These are phyloP conservation scores for Conomelus anceps DNA, from an alignment of 2,888 invertebrate genomes.

Conservation along the genomic window DNA sequence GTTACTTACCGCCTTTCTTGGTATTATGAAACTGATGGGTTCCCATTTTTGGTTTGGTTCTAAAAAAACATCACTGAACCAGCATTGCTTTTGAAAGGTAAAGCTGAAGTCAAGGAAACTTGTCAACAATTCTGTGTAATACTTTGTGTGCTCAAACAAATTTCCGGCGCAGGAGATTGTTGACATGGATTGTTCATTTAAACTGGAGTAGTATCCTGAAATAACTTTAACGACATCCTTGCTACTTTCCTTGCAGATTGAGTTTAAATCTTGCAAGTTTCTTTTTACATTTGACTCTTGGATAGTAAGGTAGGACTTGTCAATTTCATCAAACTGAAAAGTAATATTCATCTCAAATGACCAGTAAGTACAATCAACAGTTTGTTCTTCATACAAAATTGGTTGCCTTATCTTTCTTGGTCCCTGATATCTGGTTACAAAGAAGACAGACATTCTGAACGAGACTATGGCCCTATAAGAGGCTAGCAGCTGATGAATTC, in stretches of 20 bases:
- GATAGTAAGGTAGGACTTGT: not conserved
- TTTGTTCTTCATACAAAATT: too few species aligned
- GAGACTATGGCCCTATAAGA: too few species aligned
- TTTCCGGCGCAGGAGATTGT: not conserved
- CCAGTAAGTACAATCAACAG: too few species aligned
- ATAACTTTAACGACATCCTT: not conserved
- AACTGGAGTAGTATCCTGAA: not conserved
- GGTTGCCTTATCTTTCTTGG: too few species aligned
- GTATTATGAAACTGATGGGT: not conserved
- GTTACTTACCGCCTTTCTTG: not conserved
- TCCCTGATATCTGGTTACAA: too few species aligned
- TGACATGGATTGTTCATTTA: not conserved
- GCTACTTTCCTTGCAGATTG: not conserved
- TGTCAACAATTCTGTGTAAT: not conserved
- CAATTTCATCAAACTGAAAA: not conserved
- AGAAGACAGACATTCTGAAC: too few species aligned
- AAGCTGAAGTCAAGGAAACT: not conserved
- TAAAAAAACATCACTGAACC: not conserved
- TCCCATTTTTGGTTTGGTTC: not conserved
- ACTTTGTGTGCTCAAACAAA: not conserved
- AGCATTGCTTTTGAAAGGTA: not conserved
- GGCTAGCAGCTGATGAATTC: too few species aligned
- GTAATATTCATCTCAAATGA: too few species aligned
- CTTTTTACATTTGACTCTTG: not conserved
- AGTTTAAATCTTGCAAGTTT: not conserved